Evolutionary conservation across 2,113 vertebrate genomes (phyloP).

Genomic region (Mionectes macconnelli): DNA sequence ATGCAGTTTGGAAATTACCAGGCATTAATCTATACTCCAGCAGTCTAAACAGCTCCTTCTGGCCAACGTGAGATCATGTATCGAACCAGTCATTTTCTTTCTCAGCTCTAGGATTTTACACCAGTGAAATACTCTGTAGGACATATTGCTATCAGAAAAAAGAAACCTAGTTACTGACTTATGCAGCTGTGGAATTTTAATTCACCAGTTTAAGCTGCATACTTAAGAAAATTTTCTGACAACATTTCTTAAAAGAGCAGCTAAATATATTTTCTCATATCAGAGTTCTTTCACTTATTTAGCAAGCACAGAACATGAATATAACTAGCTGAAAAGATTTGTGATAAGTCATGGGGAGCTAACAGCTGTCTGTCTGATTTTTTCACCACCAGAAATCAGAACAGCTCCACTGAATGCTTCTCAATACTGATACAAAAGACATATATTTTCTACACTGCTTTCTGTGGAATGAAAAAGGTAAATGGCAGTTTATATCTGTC

Average conservation of each 20-base stretch:
- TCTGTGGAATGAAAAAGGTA: background rate
- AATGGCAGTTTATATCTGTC: background rate
- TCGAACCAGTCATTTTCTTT: background rate
- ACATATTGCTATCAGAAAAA: background rate
- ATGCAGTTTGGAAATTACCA: background rate
- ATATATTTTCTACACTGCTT: accelerated
- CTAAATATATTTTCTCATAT: background rate
- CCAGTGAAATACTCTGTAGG: background rate
- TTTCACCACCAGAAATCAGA: background rate
- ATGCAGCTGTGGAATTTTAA: background rate
- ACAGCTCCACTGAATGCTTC: background rate
- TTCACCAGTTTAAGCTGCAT: background rate
- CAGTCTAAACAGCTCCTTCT: background rate
- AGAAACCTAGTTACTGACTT: background rate
- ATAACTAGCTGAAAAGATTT: background rate
- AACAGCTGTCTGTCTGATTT: background rate
- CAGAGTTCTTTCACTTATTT: background rate
- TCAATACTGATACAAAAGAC: background rate
- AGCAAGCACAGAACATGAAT: background rate
- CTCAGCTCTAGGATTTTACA: background rate
- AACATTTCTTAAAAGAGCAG: background rate
- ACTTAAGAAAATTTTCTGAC: background rate
- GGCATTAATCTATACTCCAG: background rate
- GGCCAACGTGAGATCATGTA: background rate
- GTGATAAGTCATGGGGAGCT: background rate